Evolutionary conservation across 2,797 vertebrate species (phyloP), one percentile per base, ranked within the genome.

Genomic region (Astyanax mexicanus): DNA sequence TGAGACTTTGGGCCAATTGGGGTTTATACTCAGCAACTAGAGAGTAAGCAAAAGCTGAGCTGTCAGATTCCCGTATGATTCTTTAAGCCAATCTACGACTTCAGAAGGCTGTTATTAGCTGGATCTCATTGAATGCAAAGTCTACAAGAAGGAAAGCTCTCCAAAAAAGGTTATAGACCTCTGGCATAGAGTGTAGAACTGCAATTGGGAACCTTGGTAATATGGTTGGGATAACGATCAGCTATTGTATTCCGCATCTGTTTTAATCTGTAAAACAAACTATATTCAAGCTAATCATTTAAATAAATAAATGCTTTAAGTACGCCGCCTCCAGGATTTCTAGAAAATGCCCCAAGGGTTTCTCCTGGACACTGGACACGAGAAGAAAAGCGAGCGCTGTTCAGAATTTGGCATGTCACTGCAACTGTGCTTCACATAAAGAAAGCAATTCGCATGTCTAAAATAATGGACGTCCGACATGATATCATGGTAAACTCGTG

Each of bases 401-500:
- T 80, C 57, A 76, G 52, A 35, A 65, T 58, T 72, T 70, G 73
- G 71, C 68, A 72, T 69, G 58, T 42, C n/a, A 60, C 65, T 72
- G 42, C n/a, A n/a, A 60, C 60, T 72, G 42, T 37, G 45, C 64
- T 67, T 69, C 57, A 44, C 64, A 75, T 72, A 78, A 78, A 67
- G 65, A 67, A 72, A 80, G 35, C 3, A 17, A 54, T 69, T 57
- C 51, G 73, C 64, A 49, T 64, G 68, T 73, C 76, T 72, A 61
- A 52, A 62, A 47, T 75, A 75, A 73, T 37, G 49, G 69, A 79
- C 69, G 78, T 62, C 37, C 37, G 5, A 69, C 69, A 61, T 78
- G 75, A 75, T 72, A 78, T 75, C 69, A 81, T 71, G 76, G 71
- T 68, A 79, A 67, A 49, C 64, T 76, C 44, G 64, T 42, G 68